Evolutionary conservation across 2,113 vertebrate species (phyloP), one percentile per base, ranked within the genome.

Genomic region (Podocnemis expansa): DNA sequence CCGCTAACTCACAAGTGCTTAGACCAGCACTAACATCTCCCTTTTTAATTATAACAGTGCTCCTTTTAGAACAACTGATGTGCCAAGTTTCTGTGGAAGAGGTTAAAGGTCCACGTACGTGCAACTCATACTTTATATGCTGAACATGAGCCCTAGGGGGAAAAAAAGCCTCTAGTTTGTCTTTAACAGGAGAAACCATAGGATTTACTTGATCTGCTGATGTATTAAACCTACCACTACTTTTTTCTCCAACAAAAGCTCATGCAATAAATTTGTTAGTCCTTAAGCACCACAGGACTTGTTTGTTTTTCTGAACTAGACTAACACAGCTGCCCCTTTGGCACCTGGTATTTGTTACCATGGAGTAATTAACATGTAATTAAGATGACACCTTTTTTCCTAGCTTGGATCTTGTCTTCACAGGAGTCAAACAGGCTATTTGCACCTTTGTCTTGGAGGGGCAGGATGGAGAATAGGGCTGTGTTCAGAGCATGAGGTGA

Each of bases 1-100:
- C 7, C 52, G 63, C 47, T 75, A 52, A 47, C 58, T 31, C 17
- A 8, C 31, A 16, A 1, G 25, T 22, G 34, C 29, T 78, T 24
- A 38, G 52, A 29, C 45, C 79, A 87, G 43, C 29, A 58, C 25
- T 31, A 70, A 38, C 10, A 17, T 70, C n/a, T 70, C 63, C 63
- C 22, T 38, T 52, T n/a, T 24, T 14, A 3, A 1, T 52, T 14
- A 52, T 0, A 1, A 56, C 17, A 29, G 29, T 0, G 0, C 19
- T 10, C 45, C n/a, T 31, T 58, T 58, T 45, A 4, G 14, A 78
- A 13, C 6, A 70, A 85, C 41, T 70, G 56, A n/a, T 41, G 21
- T 52, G 45, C 14, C 63, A 70, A 47, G 24, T 38, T 85, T 81
- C 82, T 55, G 19, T 41, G 82, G 38, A 63, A 78, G 47, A 41